These are phyloP conservation scores for Bos taurus DNA, from an alignment of 2,113 vertebrate genomes.

Conservation along the genomic window DNA sequence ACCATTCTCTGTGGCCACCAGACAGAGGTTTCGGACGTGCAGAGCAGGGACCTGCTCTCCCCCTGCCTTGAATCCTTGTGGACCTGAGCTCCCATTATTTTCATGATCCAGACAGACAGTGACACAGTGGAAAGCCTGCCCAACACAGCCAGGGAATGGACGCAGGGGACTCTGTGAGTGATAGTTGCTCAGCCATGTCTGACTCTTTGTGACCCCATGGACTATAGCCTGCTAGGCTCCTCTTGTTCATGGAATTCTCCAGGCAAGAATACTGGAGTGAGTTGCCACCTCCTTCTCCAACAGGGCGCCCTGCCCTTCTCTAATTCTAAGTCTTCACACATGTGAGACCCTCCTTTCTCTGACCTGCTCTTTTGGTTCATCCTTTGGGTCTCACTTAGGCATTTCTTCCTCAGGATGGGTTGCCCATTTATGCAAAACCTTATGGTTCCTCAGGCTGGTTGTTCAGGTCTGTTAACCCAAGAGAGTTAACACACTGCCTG, in stretches of 20 bases:
- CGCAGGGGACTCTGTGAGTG: not conserved
- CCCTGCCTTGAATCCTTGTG: not conserved
- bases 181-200: fast-evolving
- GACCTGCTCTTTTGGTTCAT: not conserved
- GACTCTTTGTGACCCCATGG: not conserved
- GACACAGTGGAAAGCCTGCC: not conserved
- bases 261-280: not conserved
- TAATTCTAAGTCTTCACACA: not conserved
- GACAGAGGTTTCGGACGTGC: fast-evolving
- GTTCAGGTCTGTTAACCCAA: not conserved
- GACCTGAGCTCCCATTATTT: not conserved
- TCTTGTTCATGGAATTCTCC: not conserved
- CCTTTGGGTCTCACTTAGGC: not conserved
- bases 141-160: too few species aligned
- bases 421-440: not conserved
- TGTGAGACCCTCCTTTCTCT: not conserved
- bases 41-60: too few species aligned
- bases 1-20: too few species aligned
- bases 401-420: not conserved
- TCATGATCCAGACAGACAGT: not conserved
- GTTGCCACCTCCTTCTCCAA: not conserved
- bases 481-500: not conserved
- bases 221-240: not conserved
- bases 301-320: not conserved
- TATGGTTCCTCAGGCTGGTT: not conserved